These are phyloP conservation scores for Chelonoidis abingdonii DNA, from an alignment of 2,113 vertebrate species.

Conservation along the genomic window DNA sequence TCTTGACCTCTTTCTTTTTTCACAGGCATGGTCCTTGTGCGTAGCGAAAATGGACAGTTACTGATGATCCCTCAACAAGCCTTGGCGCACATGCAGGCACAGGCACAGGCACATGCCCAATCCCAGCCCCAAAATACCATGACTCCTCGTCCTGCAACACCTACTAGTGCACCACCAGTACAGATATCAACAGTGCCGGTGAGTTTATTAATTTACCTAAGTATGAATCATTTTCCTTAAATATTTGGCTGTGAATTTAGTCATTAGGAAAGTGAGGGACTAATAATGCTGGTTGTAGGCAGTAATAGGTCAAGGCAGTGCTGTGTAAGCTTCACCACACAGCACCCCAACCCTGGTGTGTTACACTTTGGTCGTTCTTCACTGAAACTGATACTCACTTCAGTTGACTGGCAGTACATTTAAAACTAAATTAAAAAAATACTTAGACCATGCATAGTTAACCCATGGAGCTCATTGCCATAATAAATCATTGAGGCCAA, in stretches of 20 bases:
- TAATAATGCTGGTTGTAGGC: neutral
- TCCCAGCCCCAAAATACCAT: conserved; percentile 92
- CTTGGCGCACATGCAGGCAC: conserved; percentile 90
- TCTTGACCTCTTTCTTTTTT: conserved; percentile 23
- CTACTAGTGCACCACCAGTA: conserved; percentile 91
- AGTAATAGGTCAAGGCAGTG: neutral
- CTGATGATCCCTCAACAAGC: conserved; percentile 95
- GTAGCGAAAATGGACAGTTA: conserved; percentile 94
- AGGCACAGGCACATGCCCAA: conserved; percentile 92
- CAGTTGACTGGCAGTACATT: conserved; percentile 8
- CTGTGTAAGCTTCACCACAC: neutral
- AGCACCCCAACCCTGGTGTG: neutral
- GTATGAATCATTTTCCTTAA: neutral
- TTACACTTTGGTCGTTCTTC: conserved; percentile 12
- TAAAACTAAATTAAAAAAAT: neutral
- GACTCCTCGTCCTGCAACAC: conserved; percentile 89
- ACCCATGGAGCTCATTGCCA: neutral
- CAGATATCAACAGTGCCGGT: conserved; percentile 94
- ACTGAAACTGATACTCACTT: conserved; percentile 10
- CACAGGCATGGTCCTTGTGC: conserved; percentile 94
- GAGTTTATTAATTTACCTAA: conserved; percentile 31
- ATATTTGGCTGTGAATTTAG: neutral
- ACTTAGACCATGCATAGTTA: neutral
- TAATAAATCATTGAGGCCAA: neutral
- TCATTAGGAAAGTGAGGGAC: neutral